phyloP scores from a whole-genome alignment of 2,888 invertebrate genomes.

The Tenthredo scrophulariae region DNA sequence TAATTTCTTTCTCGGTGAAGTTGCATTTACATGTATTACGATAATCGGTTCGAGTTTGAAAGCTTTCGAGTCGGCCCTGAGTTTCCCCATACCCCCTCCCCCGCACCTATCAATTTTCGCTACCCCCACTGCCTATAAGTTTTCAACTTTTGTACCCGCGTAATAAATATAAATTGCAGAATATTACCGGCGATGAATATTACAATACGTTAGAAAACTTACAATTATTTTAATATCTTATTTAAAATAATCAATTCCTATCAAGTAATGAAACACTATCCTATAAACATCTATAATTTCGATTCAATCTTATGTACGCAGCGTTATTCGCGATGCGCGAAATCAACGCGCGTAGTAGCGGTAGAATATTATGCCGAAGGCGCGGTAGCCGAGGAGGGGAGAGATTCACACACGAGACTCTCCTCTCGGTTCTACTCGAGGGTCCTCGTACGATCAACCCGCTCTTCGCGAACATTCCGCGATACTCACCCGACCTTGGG shows the following conservation, averaged over 20 bases:
- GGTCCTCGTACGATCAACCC: conserved; percentile 50
- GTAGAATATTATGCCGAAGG: conserved; percentile 21
- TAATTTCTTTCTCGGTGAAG: not conserved
- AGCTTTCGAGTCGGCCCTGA: conserved; percentile 5
- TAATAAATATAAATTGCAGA: not conserved
- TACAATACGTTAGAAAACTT: not conserved
- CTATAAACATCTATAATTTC: not conserved
- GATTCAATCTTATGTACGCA: not conserved
- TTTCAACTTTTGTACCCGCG: conserved; percentile 21
- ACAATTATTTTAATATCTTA: not conserved
- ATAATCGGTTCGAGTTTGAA: not conserved
- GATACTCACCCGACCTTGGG: conserved; percentile 57
- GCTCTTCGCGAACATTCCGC: conserved; percentile 57
- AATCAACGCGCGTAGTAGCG: conserved; percentile 10
- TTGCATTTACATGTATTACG: not conserved
- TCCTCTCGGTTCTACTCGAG: conserved; percentile 40
- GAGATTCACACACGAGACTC: conserved; percentile 35
- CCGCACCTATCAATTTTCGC: not conserved
- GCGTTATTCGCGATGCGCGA: not conserved
- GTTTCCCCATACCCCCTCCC: not conserved
- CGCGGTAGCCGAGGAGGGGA: not conserved
- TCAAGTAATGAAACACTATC: not conserved
- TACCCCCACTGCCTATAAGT: not conserved
- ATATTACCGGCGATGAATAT: not conserved
- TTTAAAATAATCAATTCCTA: not conserved